A percentile compares a stretch with the other conserved stretches of the same genome.
Conservation (phyloP, 2,797 vertebrate genomes). For the Sphenopsis melanotis region DNA sequence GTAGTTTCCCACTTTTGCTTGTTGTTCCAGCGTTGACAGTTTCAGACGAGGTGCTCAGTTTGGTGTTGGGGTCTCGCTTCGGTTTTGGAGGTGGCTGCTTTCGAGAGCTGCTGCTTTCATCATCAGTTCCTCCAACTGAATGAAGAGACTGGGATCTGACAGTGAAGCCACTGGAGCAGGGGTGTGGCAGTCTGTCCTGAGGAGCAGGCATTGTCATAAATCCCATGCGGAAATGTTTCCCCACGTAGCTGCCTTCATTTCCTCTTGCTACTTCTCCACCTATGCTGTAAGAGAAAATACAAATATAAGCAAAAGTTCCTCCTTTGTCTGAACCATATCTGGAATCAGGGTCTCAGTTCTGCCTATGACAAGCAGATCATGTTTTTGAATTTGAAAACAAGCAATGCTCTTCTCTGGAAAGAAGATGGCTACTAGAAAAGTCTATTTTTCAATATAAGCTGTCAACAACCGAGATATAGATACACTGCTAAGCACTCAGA, state of each 20-base stretch:
- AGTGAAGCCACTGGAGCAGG: constrained; percentile 88
- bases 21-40: constrained; percentile 87
- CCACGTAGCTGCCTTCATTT: constrained; percentile 84
- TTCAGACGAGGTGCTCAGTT: constrained; percentile 96
- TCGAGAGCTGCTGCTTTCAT: constrained; percentile 90
- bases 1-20: constrained; percentile 79
- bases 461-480: background rate
- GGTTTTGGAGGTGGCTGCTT: constrained; percentile 97
- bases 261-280: constrained; percentile 87
- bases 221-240: constrained; percentile 95
- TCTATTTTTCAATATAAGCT: background rate
- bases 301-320: background rate
- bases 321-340: background rate
- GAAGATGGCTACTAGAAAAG: background rate
- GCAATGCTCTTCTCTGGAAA: background rate
- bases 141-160: constrained; percentile 97
- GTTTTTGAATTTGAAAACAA: background rate
- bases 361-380: background rate
- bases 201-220: constrained; percentile 95
- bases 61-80: constrained; percentile 94
- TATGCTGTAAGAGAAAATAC: constrained; percentile 79
- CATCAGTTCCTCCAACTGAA: constrained; percentile 91
- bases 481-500: background rate
- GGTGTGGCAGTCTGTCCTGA: constrained; percentile 87
- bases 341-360: background rate